phyloP scores from a whole-genome alignment of 2,113 vertebrate genomes.

The Dermatemys mawii region DNA sequence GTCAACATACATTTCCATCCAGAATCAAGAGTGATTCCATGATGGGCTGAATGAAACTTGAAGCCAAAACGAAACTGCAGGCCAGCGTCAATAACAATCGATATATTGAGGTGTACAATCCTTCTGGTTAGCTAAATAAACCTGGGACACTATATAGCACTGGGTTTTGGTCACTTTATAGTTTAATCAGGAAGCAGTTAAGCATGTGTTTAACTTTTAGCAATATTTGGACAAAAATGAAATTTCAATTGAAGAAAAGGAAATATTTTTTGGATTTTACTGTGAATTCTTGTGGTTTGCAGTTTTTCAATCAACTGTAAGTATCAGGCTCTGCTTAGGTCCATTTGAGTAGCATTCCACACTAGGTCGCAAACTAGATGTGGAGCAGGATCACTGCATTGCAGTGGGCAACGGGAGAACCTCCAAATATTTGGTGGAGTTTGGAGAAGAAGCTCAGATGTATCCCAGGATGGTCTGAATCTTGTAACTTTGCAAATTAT shows the following conservation, averaged over 20 bases:
- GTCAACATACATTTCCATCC: background rate
- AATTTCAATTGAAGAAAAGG: background rate
- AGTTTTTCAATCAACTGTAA: background rate
- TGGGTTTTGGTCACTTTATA: background rate
- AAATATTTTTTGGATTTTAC: background rate
- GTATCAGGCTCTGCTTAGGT: background rate
- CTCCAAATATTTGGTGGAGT: background rate
- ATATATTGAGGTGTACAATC: background rate
- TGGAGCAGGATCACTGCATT: background rate
- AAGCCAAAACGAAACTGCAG: background rate
- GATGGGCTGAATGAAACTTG: background rate
- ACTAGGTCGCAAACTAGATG: background rate
- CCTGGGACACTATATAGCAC: rapidly evolving
- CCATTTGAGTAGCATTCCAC: background rate
- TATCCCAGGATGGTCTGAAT: background rate
- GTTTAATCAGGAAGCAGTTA: background rate
- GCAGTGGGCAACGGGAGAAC: background rate
- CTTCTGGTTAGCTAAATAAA: background rate
- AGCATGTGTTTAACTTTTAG: background rate
- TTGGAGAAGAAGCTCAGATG: background rate
- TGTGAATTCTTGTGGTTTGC: background rate
- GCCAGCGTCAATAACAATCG: background rate
- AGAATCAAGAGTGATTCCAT: rapidly evolving
- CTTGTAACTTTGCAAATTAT: background rate
- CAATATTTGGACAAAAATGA: rapidly evolving